Conservation (phyloP, 1,140 invertebrate genomes). For the Lasaia peninsularis region DNA sequence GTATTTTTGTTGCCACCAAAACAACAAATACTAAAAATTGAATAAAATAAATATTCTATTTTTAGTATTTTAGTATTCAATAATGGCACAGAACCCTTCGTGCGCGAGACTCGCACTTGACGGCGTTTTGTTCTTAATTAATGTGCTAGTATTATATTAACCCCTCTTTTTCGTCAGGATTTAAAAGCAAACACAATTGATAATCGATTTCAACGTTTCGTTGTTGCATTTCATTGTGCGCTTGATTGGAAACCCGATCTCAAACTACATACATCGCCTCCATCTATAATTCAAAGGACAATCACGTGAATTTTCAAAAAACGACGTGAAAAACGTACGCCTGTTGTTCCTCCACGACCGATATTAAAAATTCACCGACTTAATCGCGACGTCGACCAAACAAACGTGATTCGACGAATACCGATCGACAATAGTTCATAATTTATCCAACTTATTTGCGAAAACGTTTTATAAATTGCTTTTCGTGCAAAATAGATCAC, state of each 20-base stretch:
- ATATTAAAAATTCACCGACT: slow-evolving; percentile 68
- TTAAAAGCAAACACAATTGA: neutral
- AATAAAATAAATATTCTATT: no score
- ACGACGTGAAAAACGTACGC: slow-evolving; percentile 60
- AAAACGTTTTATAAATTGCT: slow-evolving; percentile 31
- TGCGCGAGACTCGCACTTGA: no score
- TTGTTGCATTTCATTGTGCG: slow-evolving; percentile 41
- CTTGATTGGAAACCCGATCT: slow-evolving; percentile 66
- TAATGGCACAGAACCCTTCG: no score
- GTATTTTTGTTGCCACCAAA: no score
- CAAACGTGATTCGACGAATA: slow-evolving; percentile 47
- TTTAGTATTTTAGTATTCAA: no score
- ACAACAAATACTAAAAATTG: no score
- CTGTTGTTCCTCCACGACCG: slow-evolving; percentile 63
- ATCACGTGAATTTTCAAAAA: slow-evolving; percentile 69
- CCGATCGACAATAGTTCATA: slow-evolving; percentile 47
- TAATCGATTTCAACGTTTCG: slow-evolving; percentile 25
- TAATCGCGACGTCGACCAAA: slow-evolving; percentile 60
- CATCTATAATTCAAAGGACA: slow-evolving; percentile 68
- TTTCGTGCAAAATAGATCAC: neutral
- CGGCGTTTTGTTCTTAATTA: no score
- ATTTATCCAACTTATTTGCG: slow-evolving; percentile 46
- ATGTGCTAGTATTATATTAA: no score
- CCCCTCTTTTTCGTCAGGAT: neutral
- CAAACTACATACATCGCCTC: slow-evolving; percentile 47